Base-by-base conservation (phyloP, 2,113 vertebrate genomes). In the Lasiurus borealis region DNA sequence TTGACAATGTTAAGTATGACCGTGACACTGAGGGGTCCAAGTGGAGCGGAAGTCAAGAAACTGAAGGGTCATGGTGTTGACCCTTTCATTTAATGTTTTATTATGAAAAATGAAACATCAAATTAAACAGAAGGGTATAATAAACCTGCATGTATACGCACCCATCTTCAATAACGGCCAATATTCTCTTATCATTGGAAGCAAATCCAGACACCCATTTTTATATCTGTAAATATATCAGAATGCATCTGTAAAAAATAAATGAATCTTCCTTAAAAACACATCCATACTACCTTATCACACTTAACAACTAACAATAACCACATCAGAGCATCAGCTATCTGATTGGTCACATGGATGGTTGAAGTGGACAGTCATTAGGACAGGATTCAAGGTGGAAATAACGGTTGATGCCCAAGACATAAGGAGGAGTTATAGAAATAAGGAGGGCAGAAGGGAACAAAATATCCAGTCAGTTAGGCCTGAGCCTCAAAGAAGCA, bases 361-460 rank as follows among this genome's bases (percentile, higher is more conserved):
- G 13, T 57, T 95, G 31, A 83, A 86, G 59, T 9, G 40, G 31
- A 29, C 0, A 3, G 19, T 25, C 14, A 50, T 82, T 27, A 14
- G 46, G 31, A 68, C 3, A 10, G 25, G 7, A 68, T 29, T 21
- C 21, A 4, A 40, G 62, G 23, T 57, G 21, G 44, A 78, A 52
- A 44, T 48, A 40, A 36, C 40, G 27, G n/a, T 27, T 48, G 27
- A 40, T 27, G 8, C 52, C 75, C 82, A 54, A 46, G 54, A 18
- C 19, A 21, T 44, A 40, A 48, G 3, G 40, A 25, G 8, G 8
- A 77, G 18, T 8, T 50, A 64, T 29, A 69, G 48, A 21, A 16
- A 25, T 44, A 64, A 78, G 62, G 10, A 76, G 21, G 1, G 27
- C 7, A 0, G 1, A n/a, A 4, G 40, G 25, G 25, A 1, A 1